These are phyloP conservation scores for Scortum barcoo DNA, from an alignment of 2,113 vertebrate genomes.

Conservation along the genomic window DNA sequence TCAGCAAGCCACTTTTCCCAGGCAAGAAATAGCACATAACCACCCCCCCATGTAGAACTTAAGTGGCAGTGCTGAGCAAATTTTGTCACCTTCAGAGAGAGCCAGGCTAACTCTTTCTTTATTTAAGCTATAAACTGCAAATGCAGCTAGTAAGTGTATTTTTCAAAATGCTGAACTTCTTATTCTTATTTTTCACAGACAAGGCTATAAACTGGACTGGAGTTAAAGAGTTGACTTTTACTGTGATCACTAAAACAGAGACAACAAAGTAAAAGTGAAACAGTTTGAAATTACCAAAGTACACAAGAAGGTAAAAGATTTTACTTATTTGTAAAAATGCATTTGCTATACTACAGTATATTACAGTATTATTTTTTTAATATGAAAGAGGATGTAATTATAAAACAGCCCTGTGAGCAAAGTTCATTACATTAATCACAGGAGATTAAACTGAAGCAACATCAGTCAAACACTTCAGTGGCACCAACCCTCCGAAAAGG, in stretches of 20 bases:
- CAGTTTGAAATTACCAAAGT: not conserved
- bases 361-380: conserved; percentile 37
- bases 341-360: not conserved
- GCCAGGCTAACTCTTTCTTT: not conserved
- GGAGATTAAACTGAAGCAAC: conserved; percentile 60
- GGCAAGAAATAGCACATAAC: not conserved
- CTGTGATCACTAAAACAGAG: too few relatives aligned
- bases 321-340: conserved; percentile 15
- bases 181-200: too few relatives aligned
- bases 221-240: too few relatives aligned
- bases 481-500: conserved; percentile 49
- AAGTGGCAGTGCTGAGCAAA: too few relatives aligned
- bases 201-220: too few relatives aligned
- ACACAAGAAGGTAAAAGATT: not conserved
- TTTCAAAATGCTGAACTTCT: not conserved
- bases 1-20: not conserved
- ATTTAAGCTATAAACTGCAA: not conserved
- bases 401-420: conserved; percentile 49
- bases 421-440: conserved; percentile 63
- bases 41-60: too few relatives aligned
- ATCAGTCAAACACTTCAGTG: conserved; percentile 56
- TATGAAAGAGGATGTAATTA: conserved; percentile 40
- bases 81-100: too few relatives aligned
- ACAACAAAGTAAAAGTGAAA: not conserved
- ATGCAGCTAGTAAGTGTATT: too few relatives aligned